phyloP scores from a whole-genome alignment of 2,797 vertebrate genomes.

The Euphonia xanthogaster region DNA sequence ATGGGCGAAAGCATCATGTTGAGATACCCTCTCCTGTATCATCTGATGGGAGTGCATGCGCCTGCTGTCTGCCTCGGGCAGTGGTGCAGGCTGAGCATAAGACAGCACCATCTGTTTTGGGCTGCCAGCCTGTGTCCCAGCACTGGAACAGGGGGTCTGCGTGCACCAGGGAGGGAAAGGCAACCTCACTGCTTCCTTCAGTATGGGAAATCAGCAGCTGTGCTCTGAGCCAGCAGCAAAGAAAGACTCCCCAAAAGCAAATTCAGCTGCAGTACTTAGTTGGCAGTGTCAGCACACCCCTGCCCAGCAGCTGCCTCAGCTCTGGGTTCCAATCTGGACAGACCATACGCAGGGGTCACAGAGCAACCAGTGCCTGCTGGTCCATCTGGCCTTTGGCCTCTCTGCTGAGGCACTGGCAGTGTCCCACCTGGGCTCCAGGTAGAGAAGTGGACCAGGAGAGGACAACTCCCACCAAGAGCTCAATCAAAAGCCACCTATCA shows the following conservation, averaged over 20 bases:
- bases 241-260: neutral
- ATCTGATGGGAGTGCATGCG: neutral
- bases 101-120: conserved; percentile 31
- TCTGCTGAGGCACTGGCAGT: neutral
- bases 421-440: neutral
- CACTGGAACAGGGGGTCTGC: neutral
- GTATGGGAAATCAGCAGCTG: neutral
- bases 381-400: neutral
- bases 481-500: neutral
- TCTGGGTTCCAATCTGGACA: neutral
- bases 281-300: neutral
- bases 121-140: neutral
- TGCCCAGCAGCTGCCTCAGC: neutral
- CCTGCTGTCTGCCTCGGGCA: neutral
- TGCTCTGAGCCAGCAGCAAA: neutral
- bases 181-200: neutral
- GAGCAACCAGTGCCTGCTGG: neutral
- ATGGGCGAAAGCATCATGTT: neutral
- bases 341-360: rapidly evolving
- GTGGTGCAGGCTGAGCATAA: neutral
- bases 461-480: neutral
- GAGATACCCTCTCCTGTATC: neutral
- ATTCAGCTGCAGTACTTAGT: neutral
- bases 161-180: neutral
- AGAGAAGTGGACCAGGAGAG: neutral